phyloP scores from a whole-genome alignment of 2,113 vertebrate species.

The Pundamilia nyererei region DNA sequence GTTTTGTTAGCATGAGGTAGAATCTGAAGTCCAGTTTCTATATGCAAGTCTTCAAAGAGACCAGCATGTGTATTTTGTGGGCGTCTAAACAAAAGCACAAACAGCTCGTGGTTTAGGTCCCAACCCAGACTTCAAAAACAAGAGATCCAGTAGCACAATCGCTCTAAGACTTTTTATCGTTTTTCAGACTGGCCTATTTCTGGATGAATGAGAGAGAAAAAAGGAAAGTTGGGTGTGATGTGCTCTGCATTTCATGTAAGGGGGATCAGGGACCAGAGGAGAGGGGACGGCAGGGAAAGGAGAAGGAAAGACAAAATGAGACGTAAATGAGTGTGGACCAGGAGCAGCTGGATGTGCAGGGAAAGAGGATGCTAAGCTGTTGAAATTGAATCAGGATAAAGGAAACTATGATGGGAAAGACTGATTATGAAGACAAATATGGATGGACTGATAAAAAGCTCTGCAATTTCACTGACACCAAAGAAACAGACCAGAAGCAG shows the following conservation, averaged over 20 bases:
- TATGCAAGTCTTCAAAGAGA: background rate
- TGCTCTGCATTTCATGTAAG: conserved; percentile 23
- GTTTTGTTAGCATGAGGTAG: background rate
- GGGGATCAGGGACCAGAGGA: background rate
- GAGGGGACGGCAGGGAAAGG: background rate
- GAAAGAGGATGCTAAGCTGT: background rate
- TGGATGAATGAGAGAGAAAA: background rate
- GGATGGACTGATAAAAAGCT: background rate
- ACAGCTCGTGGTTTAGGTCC: background rate
- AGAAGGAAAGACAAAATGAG: background rate
- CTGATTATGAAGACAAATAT: background rate
- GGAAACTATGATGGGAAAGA: background rate
- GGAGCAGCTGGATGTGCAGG: background rate
- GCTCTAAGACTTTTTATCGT: conserved; percentile 4
- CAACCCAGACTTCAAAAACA: background rate
- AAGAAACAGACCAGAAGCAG: background rate
- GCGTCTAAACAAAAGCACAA: background rate
- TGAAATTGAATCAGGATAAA: background rate
- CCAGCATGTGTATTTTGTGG: background rate
- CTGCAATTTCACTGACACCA: background rate
- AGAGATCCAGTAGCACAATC: conserved; percentile 4
- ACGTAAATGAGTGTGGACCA: background rate
- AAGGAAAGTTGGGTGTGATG: background rate
- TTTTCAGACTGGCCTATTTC: background rate
- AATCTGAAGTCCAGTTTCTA: background rate